Base-by-base conservation (phyloP, 2,888 invertebrate genomes). In the Hedya salicella region DNA sequence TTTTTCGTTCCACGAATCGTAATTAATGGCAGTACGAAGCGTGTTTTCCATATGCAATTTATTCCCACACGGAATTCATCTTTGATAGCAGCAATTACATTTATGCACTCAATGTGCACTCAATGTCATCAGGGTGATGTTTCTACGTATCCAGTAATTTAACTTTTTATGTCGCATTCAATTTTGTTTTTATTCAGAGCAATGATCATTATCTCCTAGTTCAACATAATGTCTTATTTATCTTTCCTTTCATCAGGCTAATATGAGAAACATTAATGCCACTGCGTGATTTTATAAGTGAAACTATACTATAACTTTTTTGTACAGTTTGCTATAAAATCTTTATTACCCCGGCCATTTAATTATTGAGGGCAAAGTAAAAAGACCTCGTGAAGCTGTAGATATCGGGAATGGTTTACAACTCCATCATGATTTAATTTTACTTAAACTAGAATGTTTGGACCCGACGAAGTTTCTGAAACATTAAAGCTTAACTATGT, bases 81-180 rank as follows among this genome's bases (percentile, higher is more conserved):
- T 48, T 52, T 36, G 82, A 82, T 84, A 79, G 72, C 70, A 39
- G 77, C 73, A 80, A 81, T 53, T 39, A 52, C 50, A 65, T 80
- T 82, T 36, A 36, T 36, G 48, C 49, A 50, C 30, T 49, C 49
- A 30, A 49, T 75, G 79, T 78, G 78, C 78, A 74, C 75, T 77
- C 81, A 79, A 76, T 80, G 82, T 80, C 80, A 81, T 82, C 78
- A 77, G 76, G 70, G 74, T 85, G 83, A 86, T 84, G 83, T 81
- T 82, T 88, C 88, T 84, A n/a, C n/a, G n/a, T n/a, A 85, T 87
- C 81, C 80, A 70, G 78, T 74, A 66, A 77, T 78, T 79, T 80
- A 71, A 72, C 75, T 85, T 85, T 84, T 85, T 81, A 76, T 40
- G 14, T 19, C 71, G 54, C 62, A 70, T 73, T 73, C 76, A 74